phyloP scores from a whole-genome alignment of 2,113 vertebrate genomes.

The Dinomys branickii region DNA sequence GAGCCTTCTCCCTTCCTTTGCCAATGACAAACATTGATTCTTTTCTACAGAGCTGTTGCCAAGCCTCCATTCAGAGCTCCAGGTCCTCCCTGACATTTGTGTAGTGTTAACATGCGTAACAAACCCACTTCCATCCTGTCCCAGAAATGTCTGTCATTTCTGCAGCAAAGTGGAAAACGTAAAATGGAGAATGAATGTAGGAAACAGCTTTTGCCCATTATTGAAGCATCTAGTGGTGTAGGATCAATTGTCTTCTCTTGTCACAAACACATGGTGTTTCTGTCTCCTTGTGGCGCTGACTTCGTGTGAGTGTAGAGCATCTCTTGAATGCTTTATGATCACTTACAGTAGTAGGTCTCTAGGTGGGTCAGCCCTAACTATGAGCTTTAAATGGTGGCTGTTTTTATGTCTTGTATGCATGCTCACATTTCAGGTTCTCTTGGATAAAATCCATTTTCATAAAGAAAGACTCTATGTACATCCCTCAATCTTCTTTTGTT shows the following conservation, averaged over 20 bases:
- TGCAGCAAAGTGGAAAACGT: not conserved
- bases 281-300: not conserved
- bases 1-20: not conserved
- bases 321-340: not conserved
- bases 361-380: not conserved
- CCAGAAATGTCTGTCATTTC: not conserved
- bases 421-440: not conserved
- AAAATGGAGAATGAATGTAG: not conserved
- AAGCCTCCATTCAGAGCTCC: not conserved
- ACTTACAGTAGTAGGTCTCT: not conserved
- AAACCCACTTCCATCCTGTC: not conserved
- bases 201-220: not conserved
- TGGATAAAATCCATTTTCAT: constrained; percentile 20
- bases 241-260: not conserved
- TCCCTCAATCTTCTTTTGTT: not conserved
- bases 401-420: not conserved
- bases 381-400: not conserved
- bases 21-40: not conserved
- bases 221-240: not conserved
- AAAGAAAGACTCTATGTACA: not conserved
- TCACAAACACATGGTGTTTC: not conserved
- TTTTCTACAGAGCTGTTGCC: not conserved
- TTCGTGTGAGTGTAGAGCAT: not conserved
- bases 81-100: not conserved
- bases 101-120: not conserved